Evolutionary conservation across 1,140 invertebrate species (phyloP).

Genomic region (Anoplolepis gracilipes): DNA sequence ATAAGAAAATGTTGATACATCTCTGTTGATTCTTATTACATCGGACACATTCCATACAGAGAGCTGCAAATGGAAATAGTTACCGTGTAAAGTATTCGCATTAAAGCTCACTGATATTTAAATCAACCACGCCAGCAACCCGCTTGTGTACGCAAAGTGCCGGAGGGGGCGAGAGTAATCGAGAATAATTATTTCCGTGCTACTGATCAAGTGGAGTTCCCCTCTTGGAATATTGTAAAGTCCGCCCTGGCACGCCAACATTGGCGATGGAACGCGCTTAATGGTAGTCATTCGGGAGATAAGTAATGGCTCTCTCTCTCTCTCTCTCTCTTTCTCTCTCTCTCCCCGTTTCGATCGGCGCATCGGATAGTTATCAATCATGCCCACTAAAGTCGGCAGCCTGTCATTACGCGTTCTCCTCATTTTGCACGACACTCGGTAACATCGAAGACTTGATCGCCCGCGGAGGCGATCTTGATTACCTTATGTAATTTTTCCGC

Average conservation of each 20-base stretch:
- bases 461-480: slow-evolving; percentile 57
- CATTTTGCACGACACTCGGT: slow-evolving; percentile 70
- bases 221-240: slow-evolving; percentile 60
- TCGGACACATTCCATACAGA: background rate
- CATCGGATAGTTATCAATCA: slow-evolving; percentile 82
- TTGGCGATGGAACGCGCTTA: slow-evolving; percentile 68
- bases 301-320: slow-evolving; percentile 83
- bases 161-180: slow-evolving; percentile 54
- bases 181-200: slow-evolving; percentile 70
- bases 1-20: background rate
- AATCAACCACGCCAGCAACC: slow-evolving; percentile 20
- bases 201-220: slow-evolving; percentile 63
- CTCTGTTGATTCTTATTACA: background rate
- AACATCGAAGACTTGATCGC: slow-evolving; percentile 32
- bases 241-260: slow-evolving; percentile 42
- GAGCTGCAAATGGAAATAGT: slow-evolving; percentile 34
- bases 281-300: slow-evolving; percentile 80
- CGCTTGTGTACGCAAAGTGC: slow-evolving; percentile 29
- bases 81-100: background rate
- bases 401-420: slow-evolving; percentile 78
- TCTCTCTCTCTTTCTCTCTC: too few species aligned
- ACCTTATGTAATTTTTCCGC: slow-evolving; percentile 61
- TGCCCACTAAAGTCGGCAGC: slow-evolving; percentile 68
- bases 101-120: slow-evolving; percentile 58
- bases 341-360: slow-evolving; percentile 80